Conservation (phyloP, 2,888 invertebrate genomes). For the Andrena marginata region DNA sequence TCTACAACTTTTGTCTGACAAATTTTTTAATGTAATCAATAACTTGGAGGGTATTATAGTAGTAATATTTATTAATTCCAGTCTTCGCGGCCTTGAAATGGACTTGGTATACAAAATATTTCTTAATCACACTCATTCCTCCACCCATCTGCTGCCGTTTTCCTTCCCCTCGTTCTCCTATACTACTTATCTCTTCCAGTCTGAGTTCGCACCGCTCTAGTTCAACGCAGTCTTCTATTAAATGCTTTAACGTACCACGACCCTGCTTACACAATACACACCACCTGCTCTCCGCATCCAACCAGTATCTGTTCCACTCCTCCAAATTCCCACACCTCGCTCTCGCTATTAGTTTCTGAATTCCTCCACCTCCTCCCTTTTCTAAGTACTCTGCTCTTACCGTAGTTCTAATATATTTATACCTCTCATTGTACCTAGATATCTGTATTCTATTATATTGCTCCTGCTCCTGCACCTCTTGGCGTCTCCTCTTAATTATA, state of each 20-base stretch:
- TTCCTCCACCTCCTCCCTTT: neutral
- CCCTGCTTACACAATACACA: neutral
- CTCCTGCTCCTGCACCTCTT: neutral
- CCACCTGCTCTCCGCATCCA: neutral
- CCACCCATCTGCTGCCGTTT: too few relatives aligned
- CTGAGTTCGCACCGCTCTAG: too few relatives aligned
- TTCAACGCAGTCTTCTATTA: too few relatives aligned
- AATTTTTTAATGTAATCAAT: too few relatives aligned
- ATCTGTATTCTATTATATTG: neutral
- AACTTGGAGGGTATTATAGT: too few relatives aligned
- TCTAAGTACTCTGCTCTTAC: neutral
- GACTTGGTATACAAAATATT: too few relatives aligned
- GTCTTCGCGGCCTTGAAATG: too few relatives aligned
- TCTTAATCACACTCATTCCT: too few relatives aligned
- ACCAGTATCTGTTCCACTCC: neutral
- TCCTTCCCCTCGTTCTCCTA: too few relatives aligned
- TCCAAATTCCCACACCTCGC: neutral
- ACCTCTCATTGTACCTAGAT: neutral
- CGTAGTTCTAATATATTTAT: neutral
- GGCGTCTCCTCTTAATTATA: neutral
- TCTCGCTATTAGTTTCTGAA: neutral
- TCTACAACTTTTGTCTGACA: too few relatives aligned
- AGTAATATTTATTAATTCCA: too few relatives aligned
- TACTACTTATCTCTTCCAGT: too few relatives aligned
- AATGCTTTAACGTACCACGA: neutral